These are phyloP conservation scores for Sciurus carolinensis DNA, from an alignment of 2,797 vertebrate species.

Conservation along the genomic window DNA sequence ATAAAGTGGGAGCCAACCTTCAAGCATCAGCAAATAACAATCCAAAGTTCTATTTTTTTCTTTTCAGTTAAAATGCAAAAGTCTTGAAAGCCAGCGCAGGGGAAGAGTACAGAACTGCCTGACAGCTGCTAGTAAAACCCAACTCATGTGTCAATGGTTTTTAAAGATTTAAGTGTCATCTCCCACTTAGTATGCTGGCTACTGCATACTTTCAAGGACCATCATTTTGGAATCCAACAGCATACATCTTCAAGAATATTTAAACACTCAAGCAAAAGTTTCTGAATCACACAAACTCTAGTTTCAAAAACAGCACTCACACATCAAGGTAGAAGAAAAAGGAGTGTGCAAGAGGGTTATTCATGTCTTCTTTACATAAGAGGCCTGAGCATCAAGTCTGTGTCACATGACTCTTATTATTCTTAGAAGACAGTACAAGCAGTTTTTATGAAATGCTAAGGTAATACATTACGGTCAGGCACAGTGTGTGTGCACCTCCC, in stretches of 20 bases:
- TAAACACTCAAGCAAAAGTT: background rate
- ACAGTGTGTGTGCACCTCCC: background rate
- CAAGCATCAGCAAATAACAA: background rate
- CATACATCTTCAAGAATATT: background rate
- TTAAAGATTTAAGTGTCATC: background rate
- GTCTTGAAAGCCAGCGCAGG: background rate
- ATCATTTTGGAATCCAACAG: background rate
- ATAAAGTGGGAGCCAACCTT: background rate
- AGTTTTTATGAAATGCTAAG: background rate
- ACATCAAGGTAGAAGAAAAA: background rate
- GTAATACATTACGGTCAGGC: background rate
- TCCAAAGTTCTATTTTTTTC: background rate
- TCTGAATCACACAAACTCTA: background rate
- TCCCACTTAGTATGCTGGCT: background rate
- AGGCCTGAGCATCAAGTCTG: background rate
- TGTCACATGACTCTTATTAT: background rate
- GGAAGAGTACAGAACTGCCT: background rate
- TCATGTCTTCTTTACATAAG: background rate
- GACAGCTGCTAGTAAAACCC: background rate
- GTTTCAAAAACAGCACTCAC: slow-evolving; percentile 53
- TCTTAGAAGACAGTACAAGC: background rate
- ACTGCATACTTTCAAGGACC: background rate
- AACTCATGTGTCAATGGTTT: background rate
- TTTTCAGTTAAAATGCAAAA: background rate
- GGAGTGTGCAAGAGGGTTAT: background rate